Evolutionary conservation across 2,888 invertebrate species (phyloP).

Genomic region (Eupithecia centaureata): DNA sequence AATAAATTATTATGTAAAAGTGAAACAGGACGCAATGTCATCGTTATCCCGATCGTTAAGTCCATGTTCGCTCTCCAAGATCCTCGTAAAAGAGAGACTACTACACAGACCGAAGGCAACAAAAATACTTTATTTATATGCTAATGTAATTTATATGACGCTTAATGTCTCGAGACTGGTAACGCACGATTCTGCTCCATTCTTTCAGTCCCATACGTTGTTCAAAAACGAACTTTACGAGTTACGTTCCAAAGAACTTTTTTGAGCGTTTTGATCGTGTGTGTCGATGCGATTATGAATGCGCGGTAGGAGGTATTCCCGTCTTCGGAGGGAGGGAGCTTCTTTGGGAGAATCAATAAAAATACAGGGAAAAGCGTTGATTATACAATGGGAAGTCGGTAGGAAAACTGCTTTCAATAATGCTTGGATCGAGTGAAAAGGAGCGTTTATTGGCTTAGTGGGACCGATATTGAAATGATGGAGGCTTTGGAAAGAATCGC

Average conservation of each 20-base stretch:
- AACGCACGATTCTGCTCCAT: conserved; percentile 82
- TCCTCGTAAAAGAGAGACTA: conserved; percentile 78
- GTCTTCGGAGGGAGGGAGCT: conserved; percentile 73
- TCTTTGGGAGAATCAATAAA: conserved; percentile 79
- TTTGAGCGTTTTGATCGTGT: conserved; percentile 62
- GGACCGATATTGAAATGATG: conserved; percentile 51
- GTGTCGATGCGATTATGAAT: conserved; percentile 83
- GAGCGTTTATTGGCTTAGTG: conserved; percentile 55
- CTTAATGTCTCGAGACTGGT: conserved; percentile 83
- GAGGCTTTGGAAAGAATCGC: conserved; percentile 39
- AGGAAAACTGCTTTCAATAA: conserved; percentile 74
- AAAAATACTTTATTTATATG: conserved; percentile 85
- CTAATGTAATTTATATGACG: conserved; percentile 85
- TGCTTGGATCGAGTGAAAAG: conserved; percentile 61
- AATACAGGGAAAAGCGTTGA: conserved; percentile 83
- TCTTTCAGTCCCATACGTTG: conserved; percentile 59
- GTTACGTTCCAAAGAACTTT: conserved; percentile 62
- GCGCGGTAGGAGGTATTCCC: conserved; percentile 82
- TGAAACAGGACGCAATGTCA: neutral
- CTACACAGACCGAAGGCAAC: conserved; percentile 72
- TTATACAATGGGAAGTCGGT: conserved; percentile 79
- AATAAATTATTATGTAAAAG: neutral
- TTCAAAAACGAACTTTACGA: conserved; percentile 60
- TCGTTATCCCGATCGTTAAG: conserved; percentile 11
- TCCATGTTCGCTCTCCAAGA: conserved; percentile 3